Conservation (phyloP, 1,140 invertebrate species). For the Pemphigus obesinymphae region DNA sequence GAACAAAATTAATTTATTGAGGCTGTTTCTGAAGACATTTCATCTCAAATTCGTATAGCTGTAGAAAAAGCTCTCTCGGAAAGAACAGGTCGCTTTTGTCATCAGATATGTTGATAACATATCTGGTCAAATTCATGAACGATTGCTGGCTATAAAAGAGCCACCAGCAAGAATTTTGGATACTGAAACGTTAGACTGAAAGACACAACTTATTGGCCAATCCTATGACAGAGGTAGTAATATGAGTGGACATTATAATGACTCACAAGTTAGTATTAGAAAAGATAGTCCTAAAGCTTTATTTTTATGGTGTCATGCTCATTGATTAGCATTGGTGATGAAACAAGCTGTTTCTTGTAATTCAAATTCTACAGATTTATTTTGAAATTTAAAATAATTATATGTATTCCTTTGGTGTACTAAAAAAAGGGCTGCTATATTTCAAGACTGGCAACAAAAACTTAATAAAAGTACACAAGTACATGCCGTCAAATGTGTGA, state of each 20-base stretch:
- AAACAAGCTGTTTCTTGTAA: neutral
- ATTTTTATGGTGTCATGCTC: slow-evolving; percentile 44
- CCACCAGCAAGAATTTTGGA: neutral
- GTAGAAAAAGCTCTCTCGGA: neutral
- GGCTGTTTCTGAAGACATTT: neutral
- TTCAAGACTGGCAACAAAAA: neutral
- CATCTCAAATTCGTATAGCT: neutral
- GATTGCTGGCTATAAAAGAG: neutral
- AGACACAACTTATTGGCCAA: neutral
- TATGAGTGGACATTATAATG: slow-evolving; percentile 43
- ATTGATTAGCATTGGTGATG: slow-evolving; percentile 44
- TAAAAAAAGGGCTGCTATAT: neutral
- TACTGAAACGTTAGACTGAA: neutral
- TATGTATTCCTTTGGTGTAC: neutral
- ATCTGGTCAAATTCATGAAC: neutral
- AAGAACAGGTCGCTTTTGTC: neutral
- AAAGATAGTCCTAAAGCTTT: slow-evolving; percentile 42
- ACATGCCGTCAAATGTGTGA: neutral
- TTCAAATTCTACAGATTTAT: neutral
- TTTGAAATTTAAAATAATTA: neutral
- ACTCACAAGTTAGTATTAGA: slow-evolving; percentile 45
- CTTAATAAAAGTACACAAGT: neutral
- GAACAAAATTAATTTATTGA: neutral
- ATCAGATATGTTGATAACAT: neutral
- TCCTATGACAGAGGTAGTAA: slow-evolving; percentile 37